Conservation (phyloP, 2,888 invertebrate genomes). For the Ceriagrion tenellum region DNA sequence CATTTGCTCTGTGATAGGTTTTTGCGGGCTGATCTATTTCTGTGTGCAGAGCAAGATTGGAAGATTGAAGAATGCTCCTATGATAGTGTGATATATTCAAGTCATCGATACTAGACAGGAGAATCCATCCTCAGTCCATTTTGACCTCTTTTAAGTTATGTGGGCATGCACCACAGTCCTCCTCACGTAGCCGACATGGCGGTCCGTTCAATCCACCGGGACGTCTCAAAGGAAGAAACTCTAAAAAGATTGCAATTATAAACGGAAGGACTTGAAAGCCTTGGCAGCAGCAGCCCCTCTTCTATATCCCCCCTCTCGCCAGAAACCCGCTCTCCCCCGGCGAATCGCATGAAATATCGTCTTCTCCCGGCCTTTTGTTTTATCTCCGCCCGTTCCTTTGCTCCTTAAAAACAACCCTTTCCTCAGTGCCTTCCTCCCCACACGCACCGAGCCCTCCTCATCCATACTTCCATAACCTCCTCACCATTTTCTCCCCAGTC, state of each 20-base stretch:
- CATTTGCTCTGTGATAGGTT: not conserved
- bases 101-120: not conserved
- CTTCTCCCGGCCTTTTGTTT: constrained; percentile 45
- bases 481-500: not conserved
- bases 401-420: not conserved
- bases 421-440: not conserved
- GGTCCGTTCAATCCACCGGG: not conserved
- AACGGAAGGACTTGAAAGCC: constrained; percentile 24
- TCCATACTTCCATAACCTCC: constrained; percentile 59
- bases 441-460: constrained; percentile 31
- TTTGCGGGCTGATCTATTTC: not conserved
- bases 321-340: constrained; percentile 28
- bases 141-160: not conserved
- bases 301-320: not conserved
- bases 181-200: not conserved
- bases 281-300: not conserved
- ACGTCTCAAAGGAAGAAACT: constrained; percentile 26
- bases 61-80: not conserved
- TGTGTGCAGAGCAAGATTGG: not conserved
- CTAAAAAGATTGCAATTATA: constrained; percentile 46
- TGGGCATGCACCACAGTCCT: not conserved
- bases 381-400: not conserved
- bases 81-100: too few relatives aligned
- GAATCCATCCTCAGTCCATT: not conserved
- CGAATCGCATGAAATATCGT: constrained; percentile 37